Evolutionary conservation across 2,797 vertebrate species (phyloP), one percentile per base, ranked within the genome.

Genomic region (Allobates femoralis): DNA sequence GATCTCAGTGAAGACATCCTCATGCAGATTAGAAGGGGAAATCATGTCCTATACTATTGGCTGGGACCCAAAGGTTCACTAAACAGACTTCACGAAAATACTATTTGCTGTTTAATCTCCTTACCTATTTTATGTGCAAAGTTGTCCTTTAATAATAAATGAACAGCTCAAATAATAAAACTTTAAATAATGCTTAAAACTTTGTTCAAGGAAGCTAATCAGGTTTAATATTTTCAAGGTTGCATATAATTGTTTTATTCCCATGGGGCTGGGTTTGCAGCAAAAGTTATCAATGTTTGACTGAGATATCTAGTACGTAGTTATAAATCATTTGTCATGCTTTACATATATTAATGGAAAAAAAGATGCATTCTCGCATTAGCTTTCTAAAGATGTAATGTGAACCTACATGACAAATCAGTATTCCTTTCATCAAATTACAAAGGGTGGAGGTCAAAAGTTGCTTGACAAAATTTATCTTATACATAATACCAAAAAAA

Each of bases 321-420:
- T 56, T 73, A 58, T 75, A 60, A 83, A 83, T 62, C 55, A 60
- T 55, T 60, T 75, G 53, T 83, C 69, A 83, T 75, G 32, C 37
- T 66, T 73, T 83, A 83, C 71, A 60, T 83, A 60, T 34, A 83
- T 58, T 83, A 58, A 32, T 51, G 41, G 41, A 58, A 83, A 81
- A 46, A 71, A 41, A 81, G 50, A 69, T 82, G 66, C 18, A 41
- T 41, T 67, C 34, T 41, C 19, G 8, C 34, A 71, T 23, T 71
- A 71, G 34, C 21, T 71, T 69, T 71, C 67, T 41, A 41, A 32
- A 32, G 66, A 37, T 21, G 32, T 69, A 34, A 69, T 41, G 8
- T 41, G 3, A 41, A 11, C 14, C 16, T 14, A 1, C 34, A 55
- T 19, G 11, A 32, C 19, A 56, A 14, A 79, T 37, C 76, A 60